Base-by-base conservation (phyloP, 2,113 vertebrate species). In the Xenopus laevis region DNA sequence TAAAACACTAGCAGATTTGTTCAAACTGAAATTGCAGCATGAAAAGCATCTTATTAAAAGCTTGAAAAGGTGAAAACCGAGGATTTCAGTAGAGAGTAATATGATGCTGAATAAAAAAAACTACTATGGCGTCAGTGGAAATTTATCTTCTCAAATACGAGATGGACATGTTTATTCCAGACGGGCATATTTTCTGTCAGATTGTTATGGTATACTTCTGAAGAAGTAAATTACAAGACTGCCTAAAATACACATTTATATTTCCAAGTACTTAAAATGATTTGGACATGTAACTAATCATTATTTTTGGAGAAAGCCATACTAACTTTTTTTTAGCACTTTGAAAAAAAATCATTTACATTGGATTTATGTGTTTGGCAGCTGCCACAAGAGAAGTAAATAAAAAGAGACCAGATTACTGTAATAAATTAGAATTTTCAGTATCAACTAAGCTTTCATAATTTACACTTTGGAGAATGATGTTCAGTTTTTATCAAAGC, bases 221-320 rank as follows among this genome's bases (percentile, higher is more conserved):
- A 21, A 52, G 60, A 8, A 40, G 59, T 68, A 23, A 68, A 60
- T 53, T 52, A 61, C 18, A 52, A n/a, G 17, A 11, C 23, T 33
- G 57, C 44, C 45, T 50, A 62, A 68, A 68, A 74, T 20, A 27
- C 10, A 40, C 18, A 33, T 61, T 68, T 53, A 20, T 50, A 74
- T 67, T 74, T 61, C 27, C 50, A 47, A 44, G 57, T 55, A 40
- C 65, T 45, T 62, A 69, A 68, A 63, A 55, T 76, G n/a, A 68
- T 75, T 75, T 53, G 55, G 65, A 52, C 44, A 61, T 61, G 55
- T 59, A 68, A 63, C 17, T 50, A 33, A 72, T 72, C 62, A 16
- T 15, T 18, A 57, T 65, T 73, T 40, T 12, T 65, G 50, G 33
- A 57, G 21, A 8, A 63, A 23, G 40, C n/a, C 44, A 57, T 65